These are phyloP conservation scores for Aurelia aurita DNA, from an alignment of 30 jellyfish, hydroid and myxozoan genomes.

Conservation along the genomic window DNA sequence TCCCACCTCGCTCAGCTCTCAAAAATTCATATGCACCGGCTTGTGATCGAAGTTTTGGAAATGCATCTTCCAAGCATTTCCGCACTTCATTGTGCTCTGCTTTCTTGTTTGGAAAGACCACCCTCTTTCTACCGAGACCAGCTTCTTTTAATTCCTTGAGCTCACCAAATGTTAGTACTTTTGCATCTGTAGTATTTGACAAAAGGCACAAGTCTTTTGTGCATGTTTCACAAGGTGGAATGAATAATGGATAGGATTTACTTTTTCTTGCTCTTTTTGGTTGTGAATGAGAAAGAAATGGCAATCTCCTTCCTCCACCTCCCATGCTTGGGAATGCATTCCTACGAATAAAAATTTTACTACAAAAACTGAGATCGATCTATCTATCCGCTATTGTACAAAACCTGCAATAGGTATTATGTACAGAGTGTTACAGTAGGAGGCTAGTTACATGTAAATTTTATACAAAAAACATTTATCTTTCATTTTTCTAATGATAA, in stretches of 20 bases:
- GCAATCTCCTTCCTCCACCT: background rate
- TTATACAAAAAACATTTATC: background rate
- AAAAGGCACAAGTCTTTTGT: background rate
- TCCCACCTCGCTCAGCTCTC: constrained; percentile 19
- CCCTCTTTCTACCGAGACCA: constrained; percentile 5
- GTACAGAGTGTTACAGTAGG: too few relatives aligned
- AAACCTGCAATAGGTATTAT: too few relatives aligned
- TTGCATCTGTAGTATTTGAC: background rate
- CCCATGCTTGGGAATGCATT: constrained; percentile 9
- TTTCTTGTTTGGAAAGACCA: constrained; percentile 20
- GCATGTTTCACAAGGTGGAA: constrained; percentile 13
- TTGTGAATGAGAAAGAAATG: background rate
- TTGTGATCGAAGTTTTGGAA: constrained; percentile 4
- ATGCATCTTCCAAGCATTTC: background rate
- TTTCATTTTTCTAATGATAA: background rate
- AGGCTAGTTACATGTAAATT: too few relatives aligned
- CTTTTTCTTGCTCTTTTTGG: constrained; percentile 17
- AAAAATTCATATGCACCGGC: constrained; percentile 17
- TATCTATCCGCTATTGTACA: too few relatives aligned
- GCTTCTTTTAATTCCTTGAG: background rate
- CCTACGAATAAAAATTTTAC: background rate
- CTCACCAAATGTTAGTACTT: background rate
- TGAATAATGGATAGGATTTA: background rate
- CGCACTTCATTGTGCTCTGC: constrained; percentile 10
- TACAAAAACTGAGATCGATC: background rate